Conservation (phyloP, 2,113 vertebrate genomes). For the Catharus fuscescens region DNA sequence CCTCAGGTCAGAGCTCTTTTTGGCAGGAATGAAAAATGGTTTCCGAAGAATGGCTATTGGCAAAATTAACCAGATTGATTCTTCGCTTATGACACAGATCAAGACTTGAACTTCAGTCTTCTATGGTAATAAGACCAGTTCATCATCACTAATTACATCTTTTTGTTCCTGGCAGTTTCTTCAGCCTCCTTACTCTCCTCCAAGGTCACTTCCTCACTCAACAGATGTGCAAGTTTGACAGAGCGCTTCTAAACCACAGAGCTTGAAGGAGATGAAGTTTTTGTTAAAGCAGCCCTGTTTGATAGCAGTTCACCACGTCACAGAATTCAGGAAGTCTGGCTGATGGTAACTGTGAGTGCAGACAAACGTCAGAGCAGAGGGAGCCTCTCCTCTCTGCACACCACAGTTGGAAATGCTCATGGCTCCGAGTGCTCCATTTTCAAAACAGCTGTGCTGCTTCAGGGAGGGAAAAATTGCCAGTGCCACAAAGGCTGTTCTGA, state of each 20-base stretch:
- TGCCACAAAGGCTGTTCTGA: not conserved
- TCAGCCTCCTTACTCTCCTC: not conserved
- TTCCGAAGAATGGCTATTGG: not conserved
- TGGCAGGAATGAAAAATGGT: not conserved
- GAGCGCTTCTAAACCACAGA: not conserved
- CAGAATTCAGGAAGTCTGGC: not conserved
- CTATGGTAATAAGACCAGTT: constrained; percentile 43
- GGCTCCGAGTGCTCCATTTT: not conserved
- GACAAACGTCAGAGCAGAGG: not conserved
- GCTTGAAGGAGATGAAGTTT: not conserved
- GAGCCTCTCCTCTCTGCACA: not conserved
- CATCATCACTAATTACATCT: constrained; percentile 24
- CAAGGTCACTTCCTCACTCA: constrained; percentile 28
- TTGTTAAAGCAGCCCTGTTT: not conserved
- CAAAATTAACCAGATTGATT: constrained; percentile 55
- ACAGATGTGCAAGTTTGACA: not conserved
- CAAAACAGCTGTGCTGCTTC: not conserved
- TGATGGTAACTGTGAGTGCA: not conserved
- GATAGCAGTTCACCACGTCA: not conserved
- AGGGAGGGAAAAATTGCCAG: not conserved
- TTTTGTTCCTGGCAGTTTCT: not conserved
- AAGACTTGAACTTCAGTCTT: constrained; percentile 37
- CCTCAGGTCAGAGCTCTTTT: not conserved
- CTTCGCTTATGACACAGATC: constrained; percentile 16
- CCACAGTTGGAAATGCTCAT: not conserved